Evolutionary conservation across 2,888 invertebrate genomes (phyloP), one percentile per base, ranked within the genome.

Genomic region (Fragum fragum): DNA sequence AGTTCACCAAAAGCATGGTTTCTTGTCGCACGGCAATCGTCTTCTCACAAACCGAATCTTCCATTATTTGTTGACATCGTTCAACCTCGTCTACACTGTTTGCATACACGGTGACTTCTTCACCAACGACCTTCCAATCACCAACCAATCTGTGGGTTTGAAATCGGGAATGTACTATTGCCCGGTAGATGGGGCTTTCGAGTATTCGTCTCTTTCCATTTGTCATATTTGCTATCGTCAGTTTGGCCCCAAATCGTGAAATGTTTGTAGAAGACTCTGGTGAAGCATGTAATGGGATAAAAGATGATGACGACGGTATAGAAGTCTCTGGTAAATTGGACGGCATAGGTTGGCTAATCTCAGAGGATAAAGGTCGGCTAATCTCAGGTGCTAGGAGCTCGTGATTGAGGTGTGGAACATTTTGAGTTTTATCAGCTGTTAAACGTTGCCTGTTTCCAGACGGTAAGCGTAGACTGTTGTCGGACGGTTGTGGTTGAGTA

Each of bases 1-100:
- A 79, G 28, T 79, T 66, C 29, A 82, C 63, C n/a, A 82, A 28
- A 55, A 76, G n/a, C 70, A 59, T 73, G 7, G 79, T 53, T 21
- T 76, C 82, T 26, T 26, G 47, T 3, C 76, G 36, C 1, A 82
- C 71, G 11, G 36, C 0, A 18, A 82, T 26, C 3, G 36, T n/a
- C 23, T 69, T 59, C 32, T 73, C 76, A 7, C 57, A 47, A 0
- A 81, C 32, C 1, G 76, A 39, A 5, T 81, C 76, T 16, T 75
- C 59, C 14, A 82, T 42, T 5, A 79, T 47, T n/a, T 82, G 68
- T 61, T 57, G 14, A 36, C 76, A 75, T n/a, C 42, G 42, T 36
- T 72, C 63, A 0, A 55, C 73, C 32, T 75, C 73, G 18, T 78
- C 76, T 23, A 16, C 23, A n/a, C 66, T 73, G 26, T 47, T 59